A percentile compares a stretch with the other conserved stretches of the same genome.
Evolutionary conservation across 2,888 invertebrate genomes (phyloP).

Genomic region (Scaptomyza caliginosa): DNA sequence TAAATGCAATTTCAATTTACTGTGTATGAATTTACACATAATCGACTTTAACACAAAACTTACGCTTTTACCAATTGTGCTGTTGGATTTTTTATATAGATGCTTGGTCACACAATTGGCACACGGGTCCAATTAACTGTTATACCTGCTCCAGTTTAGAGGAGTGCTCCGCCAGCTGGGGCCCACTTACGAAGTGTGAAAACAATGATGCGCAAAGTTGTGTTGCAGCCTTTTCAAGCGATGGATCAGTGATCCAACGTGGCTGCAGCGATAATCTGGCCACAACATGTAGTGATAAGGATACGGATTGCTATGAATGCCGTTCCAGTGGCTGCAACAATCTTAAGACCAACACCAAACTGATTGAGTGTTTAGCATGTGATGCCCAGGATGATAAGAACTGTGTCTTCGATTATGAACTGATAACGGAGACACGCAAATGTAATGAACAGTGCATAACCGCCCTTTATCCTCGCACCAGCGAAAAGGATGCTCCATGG

Average conservation of each 20-base stretch:
- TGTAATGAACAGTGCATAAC: conserved; percentile 79
- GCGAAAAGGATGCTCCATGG: conserved; percentile 56
- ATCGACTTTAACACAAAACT: background rate
- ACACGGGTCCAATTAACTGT: conserved; percentile 73
- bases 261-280: conserved; percentile 70
- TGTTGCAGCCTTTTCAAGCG: conserved; percentile 59
- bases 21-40: background rate
- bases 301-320: conserved; percentile 70
- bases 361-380: conserved; percentile 74
- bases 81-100: conserved; percentile 29
- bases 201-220: conserved; percentile 66
- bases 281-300: conserved; percentile 38
- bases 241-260: conserved; percentile 60
- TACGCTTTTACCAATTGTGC: background rate
- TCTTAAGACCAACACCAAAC: conserved; percentile 46
- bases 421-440: conserved; percentile 51
- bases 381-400: conserved; percentile 58
- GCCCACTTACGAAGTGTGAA: conserved; percentile 58
- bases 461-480: conserved; percentile 74
- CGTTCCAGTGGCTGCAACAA: conserved; percentile 79
- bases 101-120: conserved; percentile 64
- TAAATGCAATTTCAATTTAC: too few species aligned
- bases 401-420: conserved; percentile 62
- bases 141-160: conserved; percentile 57
- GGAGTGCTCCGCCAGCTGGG: conserved; percentile 57